These are phyloP conservation scores for Sisor rabdophorus DNA, from an alignment of 2,113 vertebrate species.

Conservation along the genomic window DNA sequence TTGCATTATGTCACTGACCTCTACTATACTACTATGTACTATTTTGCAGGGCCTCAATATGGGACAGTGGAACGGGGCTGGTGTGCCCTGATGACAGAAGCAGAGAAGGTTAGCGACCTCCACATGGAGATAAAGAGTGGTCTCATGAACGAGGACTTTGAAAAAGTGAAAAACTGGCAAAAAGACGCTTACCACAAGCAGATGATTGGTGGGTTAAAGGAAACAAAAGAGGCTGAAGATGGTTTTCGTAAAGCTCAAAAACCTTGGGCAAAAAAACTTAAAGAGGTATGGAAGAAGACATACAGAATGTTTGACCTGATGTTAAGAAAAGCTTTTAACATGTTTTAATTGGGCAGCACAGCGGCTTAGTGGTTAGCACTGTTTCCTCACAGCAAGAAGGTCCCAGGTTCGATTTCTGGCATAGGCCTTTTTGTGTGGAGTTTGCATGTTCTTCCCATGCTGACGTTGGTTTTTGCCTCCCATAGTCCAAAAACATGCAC, in stretches of 20 bases:
- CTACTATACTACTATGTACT: not conserved
- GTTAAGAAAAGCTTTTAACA: not conserved
- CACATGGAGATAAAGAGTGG: conserved; percentile 89
- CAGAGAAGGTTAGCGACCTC: conserved; percentile 94
- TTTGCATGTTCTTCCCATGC: no score
- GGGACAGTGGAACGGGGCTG: conserved; percentile 91
- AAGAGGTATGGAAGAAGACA: conserved; percentile 75
- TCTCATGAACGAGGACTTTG: conserved; percentile 94
- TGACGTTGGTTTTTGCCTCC: no score
- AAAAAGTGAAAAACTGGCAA: conserved; percentile 99
- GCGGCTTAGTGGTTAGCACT: no score
- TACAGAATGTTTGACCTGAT: not conserved
- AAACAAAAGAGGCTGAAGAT: conserved; percentile 95
- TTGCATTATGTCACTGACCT: not conserved
- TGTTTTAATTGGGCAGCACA: not conserved
- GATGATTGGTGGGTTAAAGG: conserved; percentile 98
- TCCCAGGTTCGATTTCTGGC: no score
- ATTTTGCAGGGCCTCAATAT: conserved; percentile 85
- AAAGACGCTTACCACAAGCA: conserved; percentile 95
- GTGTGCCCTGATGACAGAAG: conserved; percentile 86
- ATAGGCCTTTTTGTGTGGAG: no score
- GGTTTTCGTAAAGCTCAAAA: conserved; percentile 98
- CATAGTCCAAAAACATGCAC: no score
- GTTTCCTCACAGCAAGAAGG: no score
- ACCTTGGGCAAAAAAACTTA: conserved; percentile 98